Percentiles rank a stretch among this genome's conserved stretches.
phyloP scores from a whole-genome alignment of 2,888 invertebrate genomes.

The Volucella inflata region DNA sequence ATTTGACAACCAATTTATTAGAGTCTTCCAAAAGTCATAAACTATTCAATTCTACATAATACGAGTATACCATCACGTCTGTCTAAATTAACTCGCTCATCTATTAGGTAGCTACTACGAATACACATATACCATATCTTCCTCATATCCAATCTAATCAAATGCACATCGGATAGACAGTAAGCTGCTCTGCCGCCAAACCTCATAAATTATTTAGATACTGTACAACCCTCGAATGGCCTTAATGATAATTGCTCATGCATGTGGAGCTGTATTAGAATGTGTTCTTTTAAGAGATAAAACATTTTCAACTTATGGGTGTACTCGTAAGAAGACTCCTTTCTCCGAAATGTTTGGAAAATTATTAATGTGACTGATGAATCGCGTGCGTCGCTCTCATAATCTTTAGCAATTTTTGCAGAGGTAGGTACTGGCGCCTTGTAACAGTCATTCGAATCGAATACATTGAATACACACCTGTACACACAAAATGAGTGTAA shows the following conservation, averaged over 20 bases:
- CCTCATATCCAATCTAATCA: slow-evolving; percentile 59
- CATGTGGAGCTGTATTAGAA: slow-evolving; percentile 60
- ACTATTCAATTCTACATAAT: slow-evolving; percentile 53
- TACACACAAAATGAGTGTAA: slow-evolving; percentile 32
- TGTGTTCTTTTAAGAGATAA: slow-evolving; percentile 14
- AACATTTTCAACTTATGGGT: slow-evolving; percentile 7
- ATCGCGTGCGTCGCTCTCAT: slow-evolving; percentile 63
- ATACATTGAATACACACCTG: slow-evolving; percentile 8
- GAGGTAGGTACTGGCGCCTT: slow-evolving; percentile 23
- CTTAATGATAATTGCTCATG: slow-evolving; percentile 72
- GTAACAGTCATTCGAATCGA: background rate
- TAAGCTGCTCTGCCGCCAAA: slow-evolving; percentile 41
- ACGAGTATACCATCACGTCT: slow-evolving; percentile 25
- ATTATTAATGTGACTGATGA: slow-evolving; percentile 72
- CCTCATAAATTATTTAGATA: slow-evolving; percentile 62
- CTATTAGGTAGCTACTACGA: background rate
- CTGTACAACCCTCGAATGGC: slow-evolving; percentile 50
- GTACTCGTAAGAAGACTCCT: slow-evolving; percentile 42
- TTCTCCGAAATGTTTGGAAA: slow-evolving; percentile 34
- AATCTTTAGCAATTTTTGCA: slow-evolving; percentile 26
- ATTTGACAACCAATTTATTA: slow-evolving; percentile 53
- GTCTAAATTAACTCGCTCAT: slow-evolving; percentile 42
- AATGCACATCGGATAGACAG: slow-evolving; percentile 57
- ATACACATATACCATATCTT: background rate
- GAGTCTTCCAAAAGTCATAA: slow-evolving; percentile 19